Conservation (phyloP, 2,797 vertebrate genomes). For the Myiotriccus ornatus region DNA sequence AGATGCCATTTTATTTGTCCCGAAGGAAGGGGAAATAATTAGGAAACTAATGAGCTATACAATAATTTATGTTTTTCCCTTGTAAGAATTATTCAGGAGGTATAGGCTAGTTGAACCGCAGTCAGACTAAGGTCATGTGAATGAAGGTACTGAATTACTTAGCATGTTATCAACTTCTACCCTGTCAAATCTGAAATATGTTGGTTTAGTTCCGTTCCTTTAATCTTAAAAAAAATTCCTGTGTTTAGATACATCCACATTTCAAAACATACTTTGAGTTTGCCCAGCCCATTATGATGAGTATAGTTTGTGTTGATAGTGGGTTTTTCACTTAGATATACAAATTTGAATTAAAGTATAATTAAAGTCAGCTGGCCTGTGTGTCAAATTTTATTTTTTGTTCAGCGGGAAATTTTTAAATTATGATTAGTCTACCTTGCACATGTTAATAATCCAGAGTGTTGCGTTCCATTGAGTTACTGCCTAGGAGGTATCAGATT, state of each 20-base stretch:
- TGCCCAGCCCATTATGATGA: neutral
- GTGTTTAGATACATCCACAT: neutral
- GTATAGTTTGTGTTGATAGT: neutral
- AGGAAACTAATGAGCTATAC: neutral
- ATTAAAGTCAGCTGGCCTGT: neutral
- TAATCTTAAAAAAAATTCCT: neutral
- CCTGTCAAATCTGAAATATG: neutral
- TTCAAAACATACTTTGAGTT: neutral
- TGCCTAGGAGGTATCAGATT: neutral
- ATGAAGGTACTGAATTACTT: neutral
- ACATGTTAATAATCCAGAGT: neutral
- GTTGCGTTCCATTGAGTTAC: neutral
- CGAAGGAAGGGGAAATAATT: conserved; percentile 10
- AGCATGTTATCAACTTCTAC: neutral
- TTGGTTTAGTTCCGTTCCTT: neutral
- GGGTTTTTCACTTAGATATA: neutral
- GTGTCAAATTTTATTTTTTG: neutral
- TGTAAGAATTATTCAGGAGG: conserved; percentile 23
- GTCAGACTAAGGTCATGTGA: neutral
- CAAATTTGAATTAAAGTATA: neutral
- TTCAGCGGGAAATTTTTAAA: neutral
- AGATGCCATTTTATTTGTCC: conserved; percentile 20
- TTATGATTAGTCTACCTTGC: neutral
- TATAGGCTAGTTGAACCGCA: neutral
- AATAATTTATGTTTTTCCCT: neutral